These are phyloP conservation scores for Neoscelio sp. DNA, from an alignment of 2,888 invertebrate species.

Conservation along the genomic window DNA sequence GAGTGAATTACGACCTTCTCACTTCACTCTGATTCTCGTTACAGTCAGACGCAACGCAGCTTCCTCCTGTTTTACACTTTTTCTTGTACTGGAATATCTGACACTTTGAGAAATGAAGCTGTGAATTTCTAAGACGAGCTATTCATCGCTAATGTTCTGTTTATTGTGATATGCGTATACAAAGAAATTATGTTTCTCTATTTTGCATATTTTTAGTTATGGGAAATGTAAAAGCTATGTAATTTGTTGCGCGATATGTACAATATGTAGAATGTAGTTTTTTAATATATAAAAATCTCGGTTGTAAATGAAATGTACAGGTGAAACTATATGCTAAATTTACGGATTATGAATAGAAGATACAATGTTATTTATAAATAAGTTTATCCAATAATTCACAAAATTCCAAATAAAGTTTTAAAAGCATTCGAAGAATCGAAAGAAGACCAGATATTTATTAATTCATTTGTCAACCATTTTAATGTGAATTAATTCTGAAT, in stretches of 20 bases:
- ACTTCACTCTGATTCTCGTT: constrained; percentile 59
- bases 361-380: too few relatives aligned
- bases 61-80: constrained; percentile 56
- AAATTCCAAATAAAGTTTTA: too few relatives aligned
- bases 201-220: constrained; percentile 22
- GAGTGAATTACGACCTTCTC: constrained; percentile 54
- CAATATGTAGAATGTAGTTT: too few relatives aligned
- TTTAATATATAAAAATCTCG: too few relatives aligned
- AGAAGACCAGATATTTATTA: too few relatives aligned
- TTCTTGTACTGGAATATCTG: constrained; percentile 50
- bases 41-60: constrained; percentile 49
- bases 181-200: constrained; percentile 53
- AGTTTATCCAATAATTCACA: too few relatives aligned
- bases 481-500: too few relatives aligned
- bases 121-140: constrained; percentile 64
- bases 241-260: constrained; percentile 10
- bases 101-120: constrained; percentile 65
- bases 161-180: constrained; percentile 63
- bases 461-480: too few relatives aligned
- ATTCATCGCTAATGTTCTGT: constrained; percentile 58
- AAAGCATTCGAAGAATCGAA: too few relatives aligned
- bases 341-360: too few relatives aligned
- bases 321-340: too few relatives aligned
- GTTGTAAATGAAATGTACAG: too few relatives aligned
- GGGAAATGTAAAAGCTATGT: constrained; percentile 16